Conservation (phyloP, 2,797 vertebrate species). For the Nyctalus aviator region DNA sequence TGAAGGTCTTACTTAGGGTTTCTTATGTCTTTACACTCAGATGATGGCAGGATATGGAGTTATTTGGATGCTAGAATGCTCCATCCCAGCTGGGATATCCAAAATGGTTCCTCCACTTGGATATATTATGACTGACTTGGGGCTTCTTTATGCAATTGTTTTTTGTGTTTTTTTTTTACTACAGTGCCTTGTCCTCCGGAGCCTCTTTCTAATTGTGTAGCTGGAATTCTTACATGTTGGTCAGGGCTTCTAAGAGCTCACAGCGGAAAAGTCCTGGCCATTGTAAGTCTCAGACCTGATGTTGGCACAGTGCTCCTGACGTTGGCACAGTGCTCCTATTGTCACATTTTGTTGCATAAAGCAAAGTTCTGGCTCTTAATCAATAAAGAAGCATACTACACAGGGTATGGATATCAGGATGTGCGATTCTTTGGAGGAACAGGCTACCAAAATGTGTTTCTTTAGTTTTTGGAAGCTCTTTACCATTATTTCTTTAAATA, state of each 20-base stretch:
- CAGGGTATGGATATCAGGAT: not conserved
- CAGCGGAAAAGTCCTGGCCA: not conserved
- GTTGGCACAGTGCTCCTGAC: too few relatives aligned
- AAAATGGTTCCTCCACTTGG: rapidly evolving
- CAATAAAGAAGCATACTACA: not conserved
- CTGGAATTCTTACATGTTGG: not conserved
- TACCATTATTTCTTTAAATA: not conserved
- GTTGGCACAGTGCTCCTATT: too few relatives aligned
- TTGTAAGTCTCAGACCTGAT: not conserved
- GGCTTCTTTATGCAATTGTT: not conserved
- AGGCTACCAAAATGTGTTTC: not conserved
- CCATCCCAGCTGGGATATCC: not conserved
- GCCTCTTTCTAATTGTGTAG: not conserved
- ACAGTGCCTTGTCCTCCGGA: not conserved
- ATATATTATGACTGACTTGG: not conserved
- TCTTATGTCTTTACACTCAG: not conserved
- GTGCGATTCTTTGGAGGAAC: not conserved
- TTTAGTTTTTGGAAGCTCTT: not conserved
- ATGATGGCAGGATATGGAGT: not conserved
- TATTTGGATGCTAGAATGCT: not conserved
- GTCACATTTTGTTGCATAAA: not conserved
- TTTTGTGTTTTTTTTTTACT: not conserved
- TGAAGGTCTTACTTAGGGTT: not conserved
- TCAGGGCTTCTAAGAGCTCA: not conserved
- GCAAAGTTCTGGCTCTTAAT: not conserved